Base-by-base conservation (phyloP, 2,888 invertebrate species). In the Drosophila recens region DNA sequence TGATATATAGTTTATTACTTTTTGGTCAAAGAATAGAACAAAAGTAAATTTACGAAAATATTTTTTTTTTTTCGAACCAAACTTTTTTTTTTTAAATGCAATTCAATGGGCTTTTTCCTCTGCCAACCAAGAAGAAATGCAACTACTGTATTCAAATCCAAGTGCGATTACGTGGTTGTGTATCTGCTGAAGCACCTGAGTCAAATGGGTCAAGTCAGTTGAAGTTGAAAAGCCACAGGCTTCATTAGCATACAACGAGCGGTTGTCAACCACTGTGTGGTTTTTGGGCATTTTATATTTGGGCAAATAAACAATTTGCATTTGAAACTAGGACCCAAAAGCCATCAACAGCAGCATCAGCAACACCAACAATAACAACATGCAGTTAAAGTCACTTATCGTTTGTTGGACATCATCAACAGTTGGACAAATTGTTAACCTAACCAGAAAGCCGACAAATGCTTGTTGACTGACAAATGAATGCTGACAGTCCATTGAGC, bases 221-320 rank as follows among this genome's bases (percentile, higher is more conserved):
- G 46, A 9, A 9, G 17, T 56, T 27, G 46, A 13, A 23, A 13
- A 20, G 30, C 61, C 54, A 17, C 61, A 56, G 11, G 51, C 53
- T 61, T 69, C 63, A 69, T 73, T 76, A 66, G 45, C 56, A 61
- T 13, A 27, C 46, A 56, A 51, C 52, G 36, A 61, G 20, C 34
- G 53, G 36, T 53, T 65, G 56, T 10, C 13, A 52, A 70, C 63
- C 53, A 70, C 8, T 49, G 43, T 48, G 57, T 59, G 40, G n/a
- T 45, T 49, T 49, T 58, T 51, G 67, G 56, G 42, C 40, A 38
- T 48, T 62, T 63, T 61, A 56, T 67, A 75, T 61, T 46, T 64
- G 48, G 71, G 82, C 76, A 80, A 86, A 82, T 76, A 87, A 82
- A 87, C 82, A 84, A 84, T 84, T 84, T 84, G 82, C 87, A 87